phyloP scores from a whole-genome alignment of 1,140 invertebrate species.

The Drosophila sturtevanti region DNA sequence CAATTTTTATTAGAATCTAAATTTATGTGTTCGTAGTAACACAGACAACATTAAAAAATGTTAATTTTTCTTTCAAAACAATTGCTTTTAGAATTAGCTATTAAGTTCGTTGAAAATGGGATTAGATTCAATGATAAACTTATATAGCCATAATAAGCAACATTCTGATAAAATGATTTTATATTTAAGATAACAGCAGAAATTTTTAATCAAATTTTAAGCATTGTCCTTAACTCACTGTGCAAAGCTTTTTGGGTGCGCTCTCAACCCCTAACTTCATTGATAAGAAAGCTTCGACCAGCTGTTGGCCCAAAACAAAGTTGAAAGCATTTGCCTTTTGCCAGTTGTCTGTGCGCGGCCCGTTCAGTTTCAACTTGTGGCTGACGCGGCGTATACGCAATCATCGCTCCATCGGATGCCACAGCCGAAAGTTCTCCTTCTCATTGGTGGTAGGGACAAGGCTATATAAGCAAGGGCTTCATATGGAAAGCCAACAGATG shows the following conservation, averaged over 20 bases:
- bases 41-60: background rate
- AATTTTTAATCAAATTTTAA: background rate
- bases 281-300: conserved; percentile 75
- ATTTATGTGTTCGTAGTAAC: background rate
- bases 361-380: conserved; percentile 59
- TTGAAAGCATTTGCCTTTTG: conserved; percentile 41
- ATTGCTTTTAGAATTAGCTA: background rate
- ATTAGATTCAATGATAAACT: background rate
- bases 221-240: conserved; percentile 33
- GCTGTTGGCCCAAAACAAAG: conserved; percentile 66
- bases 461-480: conserved; percentile 60
- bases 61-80: background rate
- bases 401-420: conserved; percentile 17
- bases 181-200: background rate
- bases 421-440: background rate
- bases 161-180: background rate
- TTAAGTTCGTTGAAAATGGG: background rate
- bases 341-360: conserved; percentile 33
- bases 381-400: conserved; percentile 73
- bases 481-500: conserved; percentile 71
- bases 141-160: background rate
- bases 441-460: conserved; percentile 17
- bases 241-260: conserved; percentile 51
- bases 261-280: conserved; percentile 49
- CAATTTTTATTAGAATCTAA: too few species aligned